Conservation (phyloP, 2,113 vertebrate genomes). For the Stigmatopora nigra region DNA sequence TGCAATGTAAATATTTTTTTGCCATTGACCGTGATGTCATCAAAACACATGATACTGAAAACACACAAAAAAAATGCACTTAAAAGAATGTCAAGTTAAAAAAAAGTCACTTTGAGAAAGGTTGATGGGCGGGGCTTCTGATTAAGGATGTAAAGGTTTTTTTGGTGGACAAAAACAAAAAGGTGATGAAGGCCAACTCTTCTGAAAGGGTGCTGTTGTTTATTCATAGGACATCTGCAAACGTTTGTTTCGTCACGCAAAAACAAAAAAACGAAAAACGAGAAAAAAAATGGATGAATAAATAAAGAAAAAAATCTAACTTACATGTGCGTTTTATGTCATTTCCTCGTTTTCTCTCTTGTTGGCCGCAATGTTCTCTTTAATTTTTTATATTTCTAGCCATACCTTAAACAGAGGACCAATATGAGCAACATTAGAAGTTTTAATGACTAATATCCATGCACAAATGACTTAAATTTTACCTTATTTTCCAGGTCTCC, state of each 20-base stretch:
- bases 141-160: conserved; percentile 51
- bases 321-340: neutral
- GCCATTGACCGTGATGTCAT: conserved; percentile 61
- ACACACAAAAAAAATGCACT: conserved; percentile 66
- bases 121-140: no score
- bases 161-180: conserved; percentile 46
- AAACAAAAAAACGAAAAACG: conserved; percentile 53
- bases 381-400: neutral
- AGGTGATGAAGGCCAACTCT: conserved; percentile 25
- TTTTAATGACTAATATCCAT: no score
- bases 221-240: conserved; percentile 75
- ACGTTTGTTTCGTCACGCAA: conserved; percentile 75
- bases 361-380: neutral
- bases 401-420: neutral
- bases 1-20: conserved; percentile 65
- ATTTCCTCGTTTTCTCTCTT: neutral
- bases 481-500: no score
- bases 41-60: conserved; percentile 58
- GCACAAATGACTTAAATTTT: no score
- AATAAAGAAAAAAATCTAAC: conserved; percentile 58
- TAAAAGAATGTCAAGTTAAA: conserved; percentile 65
- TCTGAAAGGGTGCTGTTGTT: conserved; percentile 62
- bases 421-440: no score
- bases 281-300: conserved; percentile 57
- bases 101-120: conserved; percentile 46